A percentile compares a stretch with the other conserved stretches of the same genome.
phyloP scores from a whole-genome alignment of 2,888 invertebrate genomes.

The Eupithecia subfuscata region DNA sequence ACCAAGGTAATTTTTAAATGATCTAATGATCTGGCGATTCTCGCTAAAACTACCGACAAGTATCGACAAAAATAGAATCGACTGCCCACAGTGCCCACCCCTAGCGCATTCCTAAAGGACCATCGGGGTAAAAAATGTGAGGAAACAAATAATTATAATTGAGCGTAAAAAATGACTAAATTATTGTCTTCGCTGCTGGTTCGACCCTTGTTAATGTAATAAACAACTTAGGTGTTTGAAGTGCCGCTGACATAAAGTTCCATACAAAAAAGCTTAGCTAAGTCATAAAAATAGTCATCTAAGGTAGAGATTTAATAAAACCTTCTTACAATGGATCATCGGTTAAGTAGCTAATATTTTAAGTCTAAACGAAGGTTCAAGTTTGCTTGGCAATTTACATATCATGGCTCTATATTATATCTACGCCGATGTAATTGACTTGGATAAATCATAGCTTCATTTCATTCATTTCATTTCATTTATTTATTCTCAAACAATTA shows the following conservation, averaged over 20 bases:
- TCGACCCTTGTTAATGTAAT: conserved; percentile 43
- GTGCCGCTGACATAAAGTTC: conserved; percentile 3
- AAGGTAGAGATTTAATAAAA: conserved; percentile 5
- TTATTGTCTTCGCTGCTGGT: conserved; percentile 41
- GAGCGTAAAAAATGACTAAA: conserved; percentile 52
- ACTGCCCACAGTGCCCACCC: conserved; percentile 1
- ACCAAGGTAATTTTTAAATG: too few relatives aligned
- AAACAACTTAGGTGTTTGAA: conserved; percentile 33
- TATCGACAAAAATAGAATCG: conserved; percentile 2
- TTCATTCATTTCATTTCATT: too few relatives aligned
- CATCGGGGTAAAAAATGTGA: conserved; percentile 47
- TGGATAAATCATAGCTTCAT: conserved; percentile 5
- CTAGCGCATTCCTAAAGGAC: conserved; percentile 36
- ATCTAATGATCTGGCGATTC: neutral
- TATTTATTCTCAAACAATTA: too few relatives aligned
- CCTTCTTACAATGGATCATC: neutral
- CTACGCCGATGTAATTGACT: neutral
- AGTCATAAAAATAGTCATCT: conserved; percentile 1
- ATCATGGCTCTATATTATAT: neutral
- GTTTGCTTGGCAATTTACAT: neutral
- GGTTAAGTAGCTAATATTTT: neutral
- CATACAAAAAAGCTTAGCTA: conserved; percentile 7
- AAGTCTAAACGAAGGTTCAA: neutral
- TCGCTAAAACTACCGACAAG: neutral
- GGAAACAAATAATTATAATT: conserved; percentile 63